These are phyloP conservation scores for Crocidura indochinensis DNA, from an alignment of 2,797 vertebrate species.

Conservation along the genomic window DNA sequence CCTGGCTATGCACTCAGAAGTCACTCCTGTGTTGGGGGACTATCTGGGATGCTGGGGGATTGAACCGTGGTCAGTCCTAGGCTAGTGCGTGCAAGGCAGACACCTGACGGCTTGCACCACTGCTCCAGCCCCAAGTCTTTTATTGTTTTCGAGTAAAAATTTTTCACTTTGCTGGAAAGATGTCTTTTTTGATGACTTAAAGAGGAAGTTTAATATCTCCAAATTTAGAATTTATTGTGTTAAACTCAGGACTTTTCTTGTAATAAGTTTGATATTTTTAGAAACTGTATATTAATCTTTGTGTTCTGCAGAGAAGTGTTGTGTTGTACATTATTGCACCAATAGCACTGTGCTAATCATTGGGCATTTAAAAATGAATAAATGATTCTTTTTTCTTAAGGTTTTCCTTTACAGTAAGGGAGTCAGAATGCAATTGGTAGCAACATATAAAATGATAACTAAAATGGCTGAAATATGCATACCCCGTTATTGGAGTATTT, in stretches of 20 bases:
- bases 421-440: not conserved
- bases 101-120: too few relatives aligned
- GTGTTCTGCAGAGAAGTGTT: not conserved
- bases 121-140: too few relatives aligned
- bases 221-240: slow-evolving; percentile 23
- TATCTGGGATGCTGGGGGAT: too few relatives aligned
- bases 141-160: slow-evolving; percentile 48
- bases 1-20: too few relatives aligned
- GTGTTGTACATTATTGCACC: not conserved
- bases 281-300: slow-evolving; percentile 29
- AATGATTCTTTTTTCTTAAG: not conserved
- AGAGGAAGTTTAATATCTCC: slow-evolving; percentile 30
- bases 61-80: too few relatives aligned
- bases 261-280: slow-evolving; percentile 52
- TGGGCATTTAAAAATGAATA: not conserved
- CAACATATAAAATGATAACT: not conserved
- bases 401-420: slow-evolving; percentile 2
- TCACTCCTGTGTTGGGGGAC: too few relatives aligned
- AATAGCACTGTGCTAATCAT: not conserved
- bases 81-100: too few relatives aligned
- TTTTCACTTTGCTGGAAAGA: slow-evolving; percentile 25
- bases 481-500: not conserved
- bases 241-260: slow-evolving; percentile 19
- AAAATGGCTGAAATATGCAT: not conserved
- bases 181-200: slow-evolving; percentile 59